Conservation (phyloP, 2,888 invertebrate genomes). For the Laothoe populi region DNA sequence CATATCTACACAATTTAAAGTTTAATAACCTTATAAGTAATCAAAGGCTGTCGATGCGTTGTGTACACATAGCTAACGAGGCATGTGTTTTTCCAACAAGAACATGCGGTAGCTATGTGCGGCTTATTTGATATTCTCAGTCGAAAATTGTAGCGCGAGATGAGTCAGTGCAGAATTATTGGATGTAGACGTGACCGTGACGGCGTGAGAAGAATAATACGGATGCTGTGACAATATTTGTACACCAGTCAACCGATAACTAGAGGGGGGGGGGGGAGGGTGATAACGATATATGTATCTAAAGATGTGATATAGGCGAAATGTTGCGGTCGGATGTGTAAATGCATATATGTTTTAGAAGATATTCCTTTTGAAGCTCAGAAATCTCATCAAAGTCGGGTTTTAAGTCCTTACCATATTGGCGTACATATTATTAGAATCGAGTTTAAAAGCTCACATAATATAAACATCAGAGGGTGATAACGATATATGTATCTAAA, state of each 20-base stretch:
- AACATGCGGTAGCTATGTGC: slow-evolving; percentile 34
- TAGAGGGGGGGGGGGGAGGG: not conserved
- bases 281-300: not conserved
- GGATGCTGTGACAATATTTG: slow-evolving; percentile 60
- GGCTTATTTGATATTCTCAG: slow-evolving; percentile 71
- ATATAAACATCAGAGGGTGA: no score
- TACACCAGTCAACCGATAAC: slow-evolving; percentile 31
- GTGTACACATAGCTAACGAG: not conserved
- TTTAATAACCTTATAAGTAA: not conserved
- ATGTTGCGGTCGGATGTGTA: not conserved
- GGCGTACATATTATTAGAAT: no score
- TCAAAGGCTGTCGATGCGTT: not conserved
- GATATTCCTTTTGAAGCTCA: not conserved
- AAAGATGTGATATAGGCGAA: not conserved
- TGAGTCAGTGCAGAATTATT: slow-evolving; percentile 79
- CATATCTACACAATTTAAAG: not conserved
- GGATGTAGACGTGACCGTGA: slow-evolving; percentile 71
- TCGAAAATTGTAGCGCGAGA: slow-evolving; percentile 71
- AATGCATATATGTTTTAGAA: not conserved
- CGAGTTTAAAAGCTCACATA: no score
- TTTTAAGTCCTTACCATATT: no score
- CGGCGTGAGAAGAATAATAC: slow-evolving; percentile 69
- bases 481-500: not conserved
- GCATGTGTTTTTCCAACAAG: not conserved
- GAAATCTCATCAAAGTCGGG: no score